These are phyloP conservation scores for Agriotes lineatus DNA, from an alignment of 2,888 invertebrate genomes.

Conservation along the genomic window DNA sequence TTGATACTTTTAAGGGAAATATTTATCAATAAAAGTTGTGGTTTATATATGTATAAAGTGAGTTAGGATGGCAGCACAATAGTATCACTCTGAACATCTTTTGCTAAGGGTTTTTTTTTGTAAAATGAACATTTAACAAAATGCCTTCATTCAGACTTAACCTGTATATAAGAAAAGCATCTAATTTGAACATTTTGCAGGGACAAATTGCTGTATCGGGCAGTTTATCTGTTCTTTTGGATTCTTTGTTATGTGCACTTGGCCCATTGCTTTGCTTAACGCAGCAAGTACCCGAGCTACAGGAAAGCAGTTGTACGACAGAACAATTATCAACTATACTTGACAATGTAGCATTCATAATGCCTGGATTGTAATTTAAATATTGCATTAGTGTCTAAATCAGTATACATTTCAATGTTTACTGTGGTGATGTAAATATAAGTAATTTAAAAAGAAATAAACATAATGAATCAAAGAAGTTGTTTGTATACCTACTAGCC, in stretches of 20 bases:
- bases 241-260: constrained; percentile 91
- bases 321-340: constrained; percentile 74
- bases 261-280: constrained; percentile 90
- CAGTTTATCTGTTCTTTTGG: constrained; percentile 91
- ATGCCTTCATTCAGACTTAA: no score
- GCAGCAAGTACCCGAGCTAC: constrained; percentile 83
- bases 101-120: no score
- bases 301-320: constrained; percentile 72
- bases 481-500: no score
- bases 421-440: no score
- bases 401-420: neutral
- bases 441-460: no score
- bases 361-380: constrained; percentile 86
- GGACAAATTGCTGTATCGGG: constrained; percentile 97
- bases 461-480: no score
- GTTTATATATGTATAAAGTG: no score
- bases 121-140: no score
- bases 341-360: constrained; percentile 95
- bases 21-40: no score
- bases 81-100: no score
- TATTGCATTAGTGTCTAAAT: no score
- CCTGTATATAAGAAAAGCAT: neutral
- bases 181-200: constrained; percentile 64
- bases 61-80: no score
- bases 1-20: neutral